Conservation (phyloP, 1,140 invertebrate species). For the Conopomorpha cramerella region DNA sequence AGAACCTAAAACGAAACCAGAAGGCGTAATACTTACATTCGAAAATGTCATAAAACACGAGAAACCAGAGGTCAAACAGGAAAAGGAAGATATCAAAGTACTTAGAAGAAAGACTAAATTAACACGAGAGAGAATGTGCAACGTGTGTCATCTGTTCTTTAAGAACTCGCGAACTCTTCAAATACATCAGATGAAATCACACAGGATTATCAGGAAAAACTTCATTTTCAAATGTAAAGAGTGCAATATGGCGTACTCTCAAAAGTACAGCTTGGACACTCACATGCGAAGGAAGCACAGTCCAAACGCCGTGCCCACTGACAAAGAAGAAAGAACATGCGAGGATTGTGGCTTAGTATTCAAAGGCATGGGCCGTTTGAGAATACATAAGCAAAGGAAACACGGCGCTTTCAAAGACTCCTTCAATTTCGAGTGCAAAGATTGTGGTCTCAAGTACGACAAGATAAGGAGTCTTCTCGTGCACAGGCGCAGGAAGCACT, state of each 20-base stretch:
- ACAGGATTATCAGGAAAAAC: constrained; percentile 32
- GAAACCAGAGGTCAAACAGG: too few relatives aligned
- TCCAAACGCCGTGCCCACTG: constrained; percentile 23
- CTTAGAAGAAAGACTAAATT: too few relatives aligned
- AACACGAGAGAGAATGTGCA: too few relatives aligned
- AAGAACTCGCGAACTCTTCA: constrained; percentile 30
- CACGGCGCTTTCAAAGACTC: constrained; percentile 38
- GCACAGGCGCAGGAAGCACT: constrained; percentile 39
- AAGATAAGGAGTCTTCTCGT: constrained; percentile 43
- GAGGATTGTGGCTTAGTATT: constrained; percentile 46
- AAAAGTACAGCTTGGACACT: constrained; percentile 37
- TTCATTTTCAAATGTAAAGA: constrained; percentile 24
- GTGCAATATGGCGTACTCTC: constrained; percentile 42
- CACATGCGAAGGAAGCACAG: constrained; percentile 49
- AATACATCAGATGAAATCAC: constrained; percentile 43
- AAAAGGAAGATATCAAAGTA: too few relatives aligned
- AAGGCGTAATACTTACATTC: constrained; percentile 36
- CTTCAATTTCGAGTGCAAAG: constrained; percentile 30
- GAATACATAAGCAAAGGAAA: constrained; percentile 48
- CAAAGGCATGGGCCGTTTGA: constrained; percentile 33
- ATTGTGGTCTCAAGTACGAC: constrained; percentile 43
- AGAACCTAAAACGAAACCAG: constrained; percentile 26
- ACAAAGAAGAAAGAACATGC: constrained; percentile 34
- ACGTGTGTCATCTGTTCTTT: constrained; percentile 48
- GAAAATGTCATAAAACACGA: constrained; percentile 40